A percentile compares a stretch with the other conserved stretches of the same genome.
Conservation (phyloP, 2,888 invertebrate genomes). For the Nemotelus pantherinus region DNA sequence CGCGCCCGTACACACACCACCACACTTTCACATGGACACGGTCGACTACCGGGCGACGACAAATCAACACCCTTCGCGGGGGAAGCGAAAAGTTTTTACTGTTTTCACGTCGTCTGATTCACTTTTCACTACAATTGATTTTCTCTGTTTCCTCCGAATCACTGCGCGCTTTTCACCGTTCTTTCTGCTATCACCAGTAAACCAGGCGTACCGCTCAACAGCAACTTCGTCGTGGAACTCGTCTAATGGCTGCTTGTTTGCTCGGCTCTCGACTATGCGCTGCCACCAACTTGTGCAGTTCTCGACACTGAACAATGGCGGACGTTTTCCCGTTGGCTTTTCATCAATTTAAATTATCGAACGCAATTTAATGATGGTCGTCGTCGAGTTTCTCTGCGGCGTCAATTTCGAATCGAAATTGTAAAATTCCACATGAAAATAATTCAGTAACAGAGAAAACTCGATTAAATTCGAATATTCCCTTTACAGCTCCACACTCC, state of each 20-base stretch:
- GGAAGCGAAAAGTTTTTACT: conserved; percentile 1
- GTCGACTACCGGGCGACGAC: conserved; percentile 22
- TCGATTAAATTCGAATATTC: conserved; percentile 4
- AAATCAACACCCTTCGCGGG: conserved; percentile 6
- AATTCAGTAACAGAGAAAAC: not conserved
- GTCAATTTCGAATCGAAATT: not conserved
- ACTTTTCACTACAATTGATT: conserved; percentile 19
- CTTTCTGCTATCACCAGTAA: not conserved
- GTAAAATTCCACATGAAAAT: too few species aligned
- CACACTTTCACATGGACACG: conserved; percentile 12
- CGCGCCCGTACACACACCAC: not conserved
- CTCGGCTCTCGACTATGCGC: conserved; percentile 16
- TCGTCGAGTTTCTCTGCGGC: conserved; percentile 4
- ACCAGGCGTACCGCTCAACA: not conserved
- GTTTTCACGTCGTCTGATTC: conserved; percentile 35
- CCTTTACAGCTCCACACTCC: conserved; percentile 24
- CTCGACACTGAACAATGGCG: conserved; percentile 35
- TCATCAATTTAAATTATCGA: not conserved
- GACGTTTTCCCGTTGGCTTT: conserved; percentile 32
- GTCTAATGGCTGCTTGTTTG: conserved; percentile 24
- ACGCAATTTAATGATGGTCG: not conserved
- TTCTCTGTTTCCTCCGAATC: conserved; percentile 7
- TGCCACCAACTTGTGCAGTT: conserved; percentile 13
- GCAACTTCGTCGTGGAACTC: conserved; percentile 2
- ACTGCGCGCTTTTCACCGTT: not conserved